A percentile compares a stretch with the other conserved stretches of the same genome.
Evolutionary conservation across 2,797 vertebrate genomes (phyloP).

Genomic region (Pipistrellus kuhlii): DNA sequence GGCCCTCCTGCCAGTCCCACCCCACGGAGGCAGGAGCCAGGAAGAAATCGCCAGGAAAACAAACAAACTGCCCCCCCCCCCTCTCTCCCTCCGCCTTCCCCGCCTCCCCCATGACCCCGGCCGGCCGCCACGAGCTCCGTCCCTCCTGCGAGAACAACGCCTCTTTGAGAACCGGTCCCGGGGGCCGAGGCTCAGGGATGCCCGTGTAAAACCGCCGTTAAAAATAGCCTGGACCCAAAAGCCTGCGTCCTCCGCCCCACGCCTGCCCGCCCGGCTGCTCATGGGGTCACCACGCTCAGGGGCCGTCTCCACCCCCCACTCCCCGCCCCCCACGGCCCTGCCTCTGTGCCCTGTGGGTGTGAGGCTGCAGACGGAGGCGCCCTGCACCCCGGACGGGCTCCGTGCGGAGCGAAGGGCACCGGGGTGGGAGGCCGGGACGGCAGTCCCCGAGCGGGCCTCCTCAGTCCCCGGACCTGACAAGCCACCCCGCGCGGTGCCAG

Average conservation of each 20-base stretch:
- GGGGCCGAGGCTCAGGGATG: slow-evolving; percentile 9
- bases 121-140: background rate
- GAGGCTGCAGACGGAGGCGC: background rate
- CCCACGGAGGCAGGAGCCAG: background rate
- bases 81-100: too few species aligned
- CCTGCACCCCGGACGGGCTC: background rate
- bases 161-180: background rate
- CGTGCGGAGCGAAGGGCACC: slow-evolving; percentile 32
- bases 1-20: background rate
- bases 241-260: background rate
- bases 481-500: too few species aligned
- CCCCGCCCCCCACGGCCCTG: background rate
- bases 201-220: slow-evolving; percentile 10
- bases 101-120: background rate
- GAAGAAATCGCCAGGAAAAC: slow-evolving; percentile 28
- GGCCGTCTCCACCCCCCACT: too few species aligned
- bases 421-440: background rate
- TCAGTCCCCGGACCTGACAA: background rate
- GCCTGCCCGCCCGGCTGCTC: background rate
- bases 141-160: background rate
- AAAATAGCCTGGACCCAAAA: background rate
- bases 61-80: background rate
- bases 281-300: background rate
- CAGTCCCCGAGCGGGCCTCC: background rate
- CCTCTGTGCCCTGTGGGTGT: background rate